Base-by-base conservation (phyloP, 1,140 invertebrate genomes). In the Cotesia chilonis region DNA sequence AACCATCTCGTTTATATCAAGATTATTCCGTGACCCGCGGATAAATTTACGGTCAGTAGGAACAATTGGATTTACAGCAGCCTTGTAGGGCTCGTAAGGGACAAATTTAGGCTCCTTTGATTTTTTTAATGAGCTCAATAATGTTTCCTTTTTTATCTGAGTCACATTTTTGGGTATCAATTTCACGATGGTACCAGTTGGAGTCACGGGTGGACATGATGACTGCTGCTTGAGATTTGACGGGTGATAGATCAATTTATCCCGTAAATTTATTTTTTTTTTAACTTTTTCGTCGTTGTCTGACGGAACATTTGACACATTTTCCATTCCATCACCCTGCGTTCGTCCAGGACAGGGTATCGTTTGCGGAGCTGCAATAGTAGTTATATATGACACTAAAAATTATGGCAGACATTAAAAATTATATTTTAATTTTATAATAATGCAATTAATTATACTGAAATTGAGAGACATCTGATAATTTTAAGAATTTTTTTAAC, bases 31-130 rank as follows among this genome's bases (percentile, higher is more conserved):
- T 12, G 81, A 74, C 6, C 79, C 82, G 81, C 85, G 89, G 73
- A 87, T 89, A 47, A 81, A 81, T 67, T 86, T 86, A 59, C 88
- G 88, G 70, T 88, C 78, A 38, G 80, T 77, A 5, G 91, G 89
- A 59, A 92, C 87, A 71, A 95, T 92, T 59, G 93, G 93, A 82
- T 92, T 93, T 0, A 95, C 92, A 74, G 94, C 94, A 68, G 91
- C 94, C 81, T 94, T 93, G 78, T 95, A 96, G 0, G 95, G 95
- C 80, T 96, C 95, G 78, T 94, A 95, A 1, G 95, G 95, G 20
- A 96, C 90, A 86, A 96, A 96, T 82, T 94, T 95, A 1, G 94
- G 92, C 78, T 92, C 91, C 78, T 92, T 94, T 0, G 88, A 89
- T 82, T 92, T 91, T 17, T 47, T 47, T 47, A 47, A 47, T 7